Evolutionary conservation across 2,113 vertebrate species (phyloP), one percentile per base, ranked within the genome.

Genomic region (Xenotilapia longispinis): DNA sequence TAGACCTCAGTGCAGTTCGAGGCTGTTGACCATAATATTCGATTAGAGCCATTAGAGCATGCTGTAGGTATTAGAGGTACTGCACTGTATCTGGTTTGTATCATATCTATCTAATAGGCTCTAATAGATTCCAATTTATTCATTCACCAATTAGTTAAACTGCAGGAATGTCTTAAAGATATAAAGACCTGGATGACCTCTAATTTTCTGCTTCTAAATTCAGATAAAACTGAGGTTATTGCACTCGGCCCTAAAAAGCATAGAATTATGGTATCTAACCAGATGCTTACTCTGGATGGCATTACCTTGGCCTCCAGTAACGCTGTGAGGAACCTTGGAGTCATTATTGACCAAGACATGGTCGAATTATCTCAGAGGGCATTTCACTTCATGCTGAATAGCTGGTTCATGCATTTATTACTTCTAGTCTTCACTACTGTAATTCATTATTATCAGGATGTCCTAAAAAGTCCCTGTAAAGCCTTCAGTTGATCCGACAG

Each of bases 171-270:
- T 36, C 58, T 36, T 63, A n/a, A 63, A 36, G 58, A 63, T 0
- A 11, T 11, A n/a, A 33, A 63, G 31, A 19, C 15, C 58, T 36
- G 58, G 58, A 36, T 36, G 58, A 11, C 15, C 9, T 36, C 58
- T 33, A 63, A 63, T 6, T 36, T 63, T 33, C 28, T 63, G 58
- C 58, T 63, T 19, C 28, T 63, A 6, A 63, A 63, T 63, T 63
- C 58, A 63, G 28, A 33, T 33, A 0, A 63, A 63, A 63, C 58
- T 19, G 4, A 63, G 15, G 28, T 63, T 63, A 33, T 63, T 63
- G 28, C 0, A 63, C 28, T 4, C 9, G 15, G 58, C 28, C 58
- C 2, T 63, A 6, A 33, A 6, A 33, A 33, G 1, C 58, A 0
- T 63, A 33, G 28, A 63, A 33, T 0, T 11, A 33, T 63, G 28